Conservation (phyloP, 2,113 vertebrate genomes). For the Oenanthe oenanthe region DNA sequence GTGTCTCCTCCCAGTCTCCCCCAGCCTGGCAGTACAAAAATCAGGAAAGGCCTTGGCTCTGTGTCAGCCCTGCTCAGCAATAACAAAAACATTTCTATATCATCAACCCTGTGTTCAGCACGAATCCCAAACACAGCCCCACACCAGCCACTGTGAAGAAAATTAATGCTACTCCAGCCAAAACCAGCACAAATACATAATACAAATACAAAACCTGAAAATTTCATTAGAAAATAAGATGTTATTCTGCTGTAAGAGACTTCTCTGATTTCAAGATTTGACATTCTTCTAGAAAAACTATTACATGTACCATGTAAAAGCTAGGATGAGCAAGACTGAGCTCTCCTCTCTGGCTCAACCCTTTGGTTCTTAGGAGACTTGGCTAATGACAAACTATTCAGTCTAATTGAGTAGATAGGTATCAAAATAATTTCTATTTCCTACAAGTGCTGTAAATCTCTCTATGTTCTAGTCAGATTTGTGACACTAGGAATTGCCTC, state of each 20-base stretch:
- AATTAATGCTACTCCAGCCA: neutral
- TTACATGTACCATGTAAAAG: neutral
- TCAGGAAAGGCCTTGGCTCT: too few relatives aligned
- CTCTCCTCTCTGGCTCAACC: neutral
- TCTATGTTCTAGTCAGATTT: neutral
- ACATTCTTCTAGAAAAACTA: neutral
- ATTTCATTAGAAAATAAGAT: neutral
- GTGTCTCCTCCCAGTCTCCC: too few relatives aligned
- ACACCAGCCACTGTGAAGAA: neutral
- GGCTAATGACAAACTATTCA: neutral
- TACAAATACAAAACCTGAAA: neutral
- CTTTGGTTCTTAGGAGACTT: neutral
- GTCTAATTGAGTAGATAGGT: neutral
- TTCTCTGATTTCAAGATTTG: neutral
- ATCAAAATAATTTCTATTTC: neutral
- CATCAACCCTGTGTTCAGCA: neutral
- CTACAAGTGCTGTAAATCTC: neutral
- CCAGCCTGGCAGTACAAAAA: too few relatives aligned
- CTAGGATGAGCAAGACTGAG: neutral
- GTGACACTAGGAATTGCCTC: neutral
- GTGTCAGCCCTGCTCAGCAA: too few relatives aligned
- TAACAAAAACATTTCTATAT: neutral
- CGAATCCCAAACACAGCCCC: neutral
- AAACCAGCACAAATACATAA: neutral
- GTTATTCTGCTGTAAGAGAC: neutral